phyloP scores from a whole-genome alignment of 2,888 invertebrate species.

The Mycalesis mineus region DNA sequence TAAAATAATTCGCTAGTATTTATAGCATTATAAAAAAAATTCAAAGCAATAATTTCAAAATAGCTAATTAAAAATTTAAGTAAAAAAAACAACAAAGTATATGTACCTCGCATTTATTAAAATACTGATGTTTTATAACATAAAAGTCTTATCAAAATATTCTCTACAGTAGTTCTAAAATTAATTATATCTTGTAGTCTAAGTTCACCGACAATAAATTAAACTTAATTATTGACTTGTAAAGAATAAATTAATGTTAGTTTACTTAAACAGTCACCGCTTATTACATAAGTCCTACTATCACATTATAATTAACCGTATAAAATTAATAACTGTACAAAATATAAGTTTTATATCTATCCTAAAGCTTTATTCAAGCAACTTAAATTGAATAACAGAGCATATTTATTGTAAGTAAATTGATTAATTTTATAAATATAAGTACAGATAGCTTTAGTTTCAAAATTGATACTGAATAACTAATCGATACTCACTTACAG shows the following conservation, averaged over 20 bases:
- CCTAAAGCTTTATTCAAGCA: background rate
- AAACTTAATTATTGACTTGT: slow-evolving; percentile 12
- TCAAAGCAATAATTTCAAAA: background rate
- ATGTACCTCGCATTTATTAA: slow-evolving; percentile 6
- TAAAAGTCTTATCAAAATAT: background rate
- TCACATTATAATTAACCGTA: slow-evolving; percentile 1
- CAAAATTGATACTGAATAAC: no score
- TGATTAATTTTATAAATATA: no score
- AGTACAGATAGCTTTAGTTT: no score
- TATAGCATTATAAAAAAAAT: no score
- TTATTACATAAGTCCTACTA: background rate
- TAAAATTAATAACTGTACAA: background rate
- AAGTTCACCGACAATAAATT: slow-evolving; percentile 16
- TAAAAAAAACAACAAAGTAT: background rate
- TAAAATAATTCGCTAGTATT: no score
- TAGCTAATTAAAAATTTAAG: background rate
- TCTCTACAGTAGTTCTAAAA: background rate
- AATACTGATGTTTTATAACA: slow-evolving; percentile 1
- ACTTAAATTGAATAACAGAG: background rate
- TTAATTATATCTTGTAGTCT: background rate
- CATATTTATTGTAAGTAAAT: no score
- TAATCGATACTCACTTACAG: no score
- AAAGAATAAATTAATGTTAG: slow-evolving; percentile 4
- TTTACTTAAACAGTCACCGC: slow-evolving; percentile 10
- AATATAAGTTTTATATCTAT: background rate